A percentile compares a stretch with the other conserved stretches of the same genome.
These are phyloP conservation scores for Channallabes apus DNA, from an alignment of 2,797 vertebrate genomes.

Conservation along the genomic window DNA sequence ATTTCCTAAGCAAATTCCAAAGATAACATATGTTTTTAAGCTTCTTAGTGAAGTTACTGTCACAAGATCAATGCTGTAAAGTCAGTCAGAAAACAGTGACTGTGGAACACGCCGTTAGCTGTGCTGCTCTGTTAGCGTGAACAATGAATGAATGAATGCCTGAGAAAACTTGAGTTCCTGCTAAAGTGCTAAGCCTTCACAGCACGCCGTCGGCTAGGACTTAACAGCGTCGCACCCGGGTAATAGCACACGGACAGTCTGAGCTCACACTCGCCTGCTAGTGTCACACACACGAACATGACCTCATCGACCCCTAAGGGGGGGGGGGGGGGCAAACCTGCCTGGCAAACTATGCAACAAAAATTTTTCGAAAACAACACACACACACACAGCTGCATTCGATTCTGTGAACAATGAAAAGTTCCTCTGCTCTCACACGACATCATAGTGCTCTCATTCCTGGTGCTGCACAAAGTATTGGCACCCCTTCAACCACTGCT, in stretches of 20 bases:
- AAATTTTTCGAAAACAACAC: not conserved
- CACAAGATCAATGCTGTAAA: not conserved
- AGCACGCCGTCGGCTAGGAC: constrained; percentile 40
- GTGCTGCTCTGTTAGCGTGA: not conserved
- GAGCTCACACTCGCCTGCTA: constrained; percentile 40
- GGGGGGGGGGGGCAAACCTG: constrained; percentile 20
- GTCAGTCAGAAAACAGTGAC: not conserved
- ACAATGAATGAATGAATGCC: not conserved
- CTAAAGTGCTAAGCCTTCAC: constrained; percentile 45
- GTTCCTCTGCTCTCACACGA: not conserved
- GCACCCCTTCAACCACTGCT: not conserved
- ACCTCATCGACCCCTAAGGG: constrained; percentile 37
- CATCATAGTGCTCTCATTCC: not conserved
- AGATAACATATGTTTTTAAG: not conserved
- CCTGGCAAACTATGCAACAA: constrained; percentile 35
- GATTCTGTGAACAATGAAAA: not conserved
- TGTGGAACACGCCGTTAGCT: not conserved
- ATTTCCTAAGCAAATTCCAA: not conserved
- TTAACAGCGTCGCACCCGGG: not conserved
- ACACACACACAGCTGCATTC: not conserved
- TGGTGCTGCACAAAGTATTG: not conserved
- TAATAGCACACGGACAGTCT: not conserved
- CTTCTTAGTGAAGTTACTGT: not conserved
- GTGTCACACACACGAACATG: constrained; percentile 40
- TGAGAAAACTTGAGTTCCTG: not conserved